Base-by-base conservation (phyloP, 2,113 vertebrate species). In the Bombycilla garrulus region DNA sequence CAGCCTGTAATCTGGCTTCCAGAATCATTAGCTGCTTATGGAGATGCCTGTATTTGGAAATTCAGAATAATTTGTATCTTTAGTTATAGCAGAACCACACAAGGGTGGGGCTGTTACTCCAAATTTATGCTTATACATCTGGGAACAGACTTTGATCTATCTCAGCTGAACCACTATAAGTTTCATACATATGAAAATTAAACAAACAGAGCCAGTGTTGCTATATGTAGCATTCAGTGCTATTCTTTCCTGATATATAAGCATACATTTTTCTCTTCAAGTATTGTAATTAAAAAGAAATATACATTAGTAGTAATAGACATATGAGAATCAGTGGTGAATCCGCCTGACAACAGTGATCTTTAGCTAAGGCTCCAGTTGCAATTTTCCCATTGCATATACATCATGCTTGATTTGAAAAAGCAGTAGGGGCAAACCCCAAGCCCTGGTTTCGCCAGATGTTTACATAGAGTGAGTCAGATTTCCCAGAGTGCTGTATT, bases 81-180 rank as follows among this genome's bases (percentile, higher is more conserved):
- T 31, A 67, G 38, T 81, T 94, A 51, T 1, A 74, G 72, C 28
- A 90, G 51, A 86, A 47, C 25, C 90, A 90, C 40, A 60, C 2
- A 15, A 21, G 44, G 72, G 76, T 90, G 88, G 51, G 72, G 71
- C 56, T 86, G 20, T 77, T 74, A 70, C 38, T 74, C n/a, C 38
- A 78, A 47, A 62, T 88, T 73, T 80, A 90, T 88, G 67, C 47
- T 73, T 86, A 12, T 69, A 23, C 12, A 85, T 40, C 90, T 88
- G 56, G 87, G 51, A 95, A 90, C 38, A 95, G 81, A 48, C 88
- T 96, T 94, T 94, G 74, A 66, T 94, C 66, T 93, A 3, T 33
- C 50, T 86, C 71, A 73, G 31, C 22, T 67, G 28, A 82, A 83
- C 64, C 24, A 80, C 70, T 73, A 2, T 62, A 88, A 88, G 17